phyloP scores from a whole-genome alignment of 2,113 vertebrate species.

The Elachura formosa region DNA sequence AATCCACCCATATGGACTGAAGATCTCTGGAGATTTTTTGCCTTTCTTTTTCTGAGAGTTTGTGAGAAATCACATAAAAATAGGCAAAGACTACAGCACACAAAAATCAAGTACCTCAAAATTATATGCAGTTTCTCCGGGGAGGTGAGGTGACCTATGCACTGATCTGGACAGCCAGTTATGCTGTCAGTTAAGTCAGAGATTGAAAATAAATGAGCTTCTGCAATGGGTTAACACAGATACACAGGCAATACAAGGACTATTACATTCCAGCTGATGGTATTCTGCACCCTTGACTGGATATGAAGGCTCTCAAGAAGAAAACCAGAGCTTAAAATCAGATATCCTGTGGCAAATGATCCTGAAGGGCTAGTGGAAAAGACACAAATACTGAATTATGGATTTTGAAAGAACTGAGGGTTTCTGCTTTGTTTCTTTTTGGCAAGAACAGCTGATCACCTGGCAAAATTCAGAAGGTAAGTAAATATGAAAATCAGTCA shows the following conservation, averaged over 20 bases:
- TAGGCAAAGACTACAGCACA: neutral
- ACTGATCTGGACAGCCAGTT: neutral
- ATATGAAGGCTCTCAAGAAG: neutral
- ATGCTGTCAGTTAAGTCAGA: neutral
- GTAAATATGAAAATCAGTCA: neutral
- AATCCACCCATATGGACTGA: neutral
- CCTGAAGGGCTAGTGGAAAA: neutral
- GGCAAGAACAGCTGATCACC: neutral
- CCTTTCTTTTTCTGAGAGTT: neutral
- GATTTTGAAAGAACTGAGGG: neutral
- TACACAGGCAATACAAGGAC: neutral
- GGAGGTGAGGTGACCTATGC: neutral
- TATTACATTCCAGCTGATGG: neutral
- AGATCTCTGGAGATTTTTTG: neutral
- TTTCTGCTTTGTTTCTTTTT: neutral
- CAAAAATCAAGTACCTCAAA: neutral
- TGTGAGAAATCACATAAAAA: neutral
- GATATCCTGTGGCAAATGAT: neutral
- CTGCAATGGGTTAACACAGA: neutral
- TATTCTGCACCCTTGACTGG: neutral
- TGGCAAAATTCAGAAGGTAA: neutral
- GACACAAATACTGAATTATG: neutral
- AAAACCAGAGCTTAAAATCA: neutral
- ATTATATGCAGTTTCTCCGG: neutral
- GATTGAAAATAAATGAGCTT: neutral